Percentiles rank a stretch among this genome's conserved stretches.
These are phyloP conservation scores for Kuschelorhynchus macadamiae DNA, from an alignment of 2,888 invertebrate species.

Conservation along the genomic window DNA sequence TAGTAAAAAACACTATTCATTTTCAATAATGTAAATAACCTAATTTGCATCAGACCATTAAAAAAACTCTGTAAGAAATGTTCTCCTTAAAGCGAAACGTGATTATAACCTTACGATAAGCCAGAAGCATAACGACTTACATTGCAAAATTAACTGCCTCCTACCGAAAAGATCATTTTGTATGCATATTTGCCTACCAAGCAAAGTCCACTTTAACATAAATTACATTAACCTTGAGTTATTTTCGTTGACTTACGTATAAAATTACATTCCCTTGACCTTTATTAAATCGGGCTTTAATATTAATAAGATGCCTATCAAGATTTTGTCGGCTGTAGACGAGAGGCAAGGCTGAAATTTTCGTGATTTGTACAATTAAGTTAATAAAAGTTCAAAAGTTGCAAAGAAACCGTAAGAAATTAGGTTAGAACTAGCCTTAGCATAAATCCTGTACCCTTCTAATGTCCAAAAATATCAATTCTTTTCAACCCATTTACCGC, in stretches of 20 bases:
- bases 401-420: slow-evolving; percentile 11
- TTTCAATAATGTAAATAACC: too few relatives aligned
- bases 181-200: slow-evolving; percentile 1
- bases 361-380: slow-evolving; percentile 51
- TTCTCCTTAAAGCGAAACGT: too few relatives aligned
- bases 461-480: slow-evolving; percentile 28
- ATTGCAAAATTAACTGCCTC: background rate
- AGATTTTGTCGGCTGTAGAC: slow-evolving; percentile 28
- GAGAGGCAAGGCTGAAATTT: slow-evolving; percentile 47
- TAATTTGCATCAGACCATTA: too few relatives aligned
- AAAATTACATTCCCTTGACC: slow-evolving; percentile 31
- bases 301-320: slow-evolving; percentile 47
- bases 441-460: background rate
- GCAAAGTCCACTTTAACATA: slow-evolving; percentile 12
- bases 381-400: slow-evolving; percentile 17
- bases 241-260: slow-evolving; percentile 26
- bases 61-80: too few relatives aligned
- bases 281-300: slow-evolving; percentile 37
- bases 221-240: slow-evolving; percentile 34
- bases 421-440: slow-evolving; percentile 15
- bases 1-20: too few relatives aligned
- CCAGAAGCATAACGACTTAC: too few relatives aligned
- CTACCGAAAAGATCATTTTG: background rate
- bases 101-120: too few relatives aligned
- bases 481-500: slow-evolving; percentile 20